These are phyloP conservation scores for Bombylius discolor DNA, from an alignment of 2,888 invertebrate genomes.

Conservation along the genomic window DNA sequence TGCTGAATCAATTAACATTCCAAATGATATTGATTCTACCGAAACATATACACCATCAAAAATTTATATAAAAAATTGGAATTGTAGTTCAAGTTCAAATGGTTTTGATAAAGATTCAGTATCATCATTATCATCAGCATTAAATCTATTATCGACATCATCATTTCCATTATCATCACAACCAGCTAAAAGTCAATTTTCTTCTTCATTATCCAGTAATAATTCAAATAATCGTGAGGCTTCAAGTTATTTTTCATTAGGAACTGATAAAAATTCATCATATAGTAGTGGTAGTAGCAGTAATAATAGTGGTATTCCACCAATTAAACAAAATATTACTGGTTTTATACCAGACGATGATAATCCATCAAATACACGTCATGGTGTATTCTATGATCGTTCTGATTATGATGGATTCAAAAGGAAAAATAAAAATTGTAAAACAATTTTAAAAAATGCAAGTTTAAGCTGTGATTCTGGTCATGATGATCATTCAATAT, in stretches of 20 bases:
- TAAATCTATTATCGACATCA: background rate
- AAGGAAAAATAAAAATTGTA: no score
- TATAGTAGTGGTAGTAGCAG: background rate
- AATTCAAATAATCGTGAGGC: background rate
- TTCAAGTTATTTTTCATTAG: slow-evolving; percentile 3
- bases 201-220: slow-evolving; percentile 2
- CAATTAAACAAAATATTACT: background rate
- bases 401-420: no score
- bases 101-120: background rate
- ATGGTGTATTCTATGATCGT: no score
- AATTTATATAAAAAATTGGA: no score
- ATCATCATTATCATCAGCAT: background rate
- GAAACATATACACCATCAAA: background rate
- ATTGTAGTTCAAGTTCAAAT: background rate
- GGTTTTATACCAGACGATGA: background rate
- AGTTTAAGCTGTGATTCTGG: slow-evolving; percentile 30
- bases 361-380: background rate
- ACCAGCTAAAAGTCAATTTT: background rate
- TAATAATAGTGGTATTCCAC: background rate
- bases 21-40: background rate
- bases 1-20: background rate
- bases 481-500: slow-evolving; percentile 23
- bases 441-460: slow-evolving; percentile 1
- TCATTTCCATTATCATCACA: slow-evolving; percentile 1
- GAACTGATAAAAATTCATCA: background rate